A percentile compares a stretch with the other conserved stretches of the same genome.
Conservation (phyloP, 2,113 vertebrate species). For the Leptocoma aspasia region DNA sequence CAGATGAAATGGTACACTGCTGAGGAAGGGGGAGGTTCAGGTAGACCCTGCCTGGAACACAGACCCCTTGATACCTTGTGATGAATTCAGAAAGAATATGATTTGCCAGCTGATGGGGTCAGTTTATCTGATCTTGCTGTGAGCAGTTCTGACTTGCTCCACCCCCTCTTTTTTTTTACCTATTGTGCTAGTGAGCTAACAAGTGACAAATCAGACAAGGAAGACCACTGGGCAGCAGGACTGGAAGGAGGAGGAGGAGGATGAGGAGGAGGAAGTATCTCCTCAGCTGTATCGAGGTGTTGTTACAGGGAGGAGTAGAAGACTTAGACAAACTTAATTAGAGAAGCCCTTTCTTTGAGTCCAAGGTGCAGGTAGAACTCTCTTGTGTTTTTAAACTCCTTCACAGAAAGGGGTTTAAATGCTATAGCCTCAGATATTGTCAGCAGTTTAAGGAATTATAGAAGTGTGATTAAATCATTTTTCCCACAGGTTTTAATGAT, state of each 20-base stretch:
- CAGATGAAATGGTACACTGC: neutral
- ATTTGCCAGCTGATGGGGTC: neutral
- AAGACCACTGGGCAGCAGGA: neutral
- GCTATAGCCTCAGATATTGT: neutral
- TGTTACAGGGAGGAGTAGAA: neutral
- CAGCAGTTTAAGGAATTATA: neutral
- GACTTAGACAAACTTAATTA: neutral
- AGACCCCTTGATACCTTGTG: neutral
- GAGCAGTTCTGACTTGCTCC: neutral
- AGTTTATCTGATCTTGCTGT: neutral
- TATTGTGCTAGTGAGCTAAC: neutral
- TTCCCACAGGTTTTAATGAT: neutral
- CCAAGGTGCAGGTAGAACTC: neutral
- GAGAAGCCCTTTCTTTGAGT: neutral
- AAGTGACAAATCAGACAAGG: neutral
- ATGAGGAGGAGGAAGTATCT: neutral
- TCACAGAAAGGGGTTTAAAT: neutral
- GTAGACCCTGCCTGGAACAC: neutral
- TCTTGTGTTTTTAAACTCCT: neutral
- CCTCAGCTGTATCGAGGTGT: neutral
- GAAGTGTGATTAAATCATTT: neutral
- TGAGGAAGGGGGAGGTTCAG: neutral
- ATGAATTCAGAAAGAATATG: neutral
- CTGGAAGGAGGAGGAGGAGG: neutral
- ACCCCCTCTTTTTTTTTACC: accelerated